These are phyloP conservation scores for Clarias fuscus DNA, from an alignment of 2,797 vertebrate genomes.

Conservation along the genomic window DNA sequence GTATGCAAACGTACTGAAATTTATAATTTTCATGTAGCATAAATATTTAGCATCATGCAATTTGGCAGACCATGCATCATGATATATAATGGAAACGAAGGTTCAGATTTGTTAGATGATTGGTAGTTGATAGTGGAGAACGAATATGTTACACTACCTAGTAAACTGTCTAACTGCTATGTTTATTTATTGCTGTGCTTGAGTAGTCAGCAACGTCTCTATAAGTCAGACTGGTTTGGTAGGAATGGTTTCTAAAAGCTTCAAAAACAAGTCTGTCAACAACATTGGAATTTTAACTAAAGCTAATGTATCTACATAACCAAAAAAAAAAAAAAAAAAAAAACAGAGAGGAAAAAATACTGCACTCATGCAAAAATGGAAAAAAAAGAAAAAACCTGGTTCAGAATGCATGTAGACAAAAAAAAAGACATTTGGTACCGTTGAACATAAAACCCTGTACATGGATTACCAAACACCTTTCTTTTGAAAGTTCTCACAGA, in stretches of 20 bases:
- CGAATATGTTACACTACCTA: neutral
- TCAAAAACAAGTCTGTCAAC: neutral
- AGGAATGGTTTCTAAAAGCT: neutral
- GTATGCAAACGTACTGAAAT: too few species aligned
- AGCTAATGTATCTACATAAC: neutral
- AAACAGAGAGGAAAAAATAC: neutral
- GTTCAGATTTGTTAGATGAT: neutral
- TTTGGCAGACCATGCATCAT: neutral
- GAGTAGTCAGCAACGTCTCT: too few species aligned
- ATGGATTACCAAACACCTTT: neutral
- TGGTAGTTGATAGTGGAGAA: neutral
- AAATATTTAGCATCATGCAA: neutral
- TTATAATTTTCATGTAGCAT: too few species aligned
- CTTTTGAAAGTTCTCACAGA: neutral
- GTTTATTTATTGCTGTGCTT: neutral
- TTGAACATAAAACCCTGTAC: neutral
- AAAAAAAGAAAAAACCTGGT: neutral
- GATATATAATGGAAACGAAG: neutral
- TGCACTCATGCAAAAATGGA: neutral
- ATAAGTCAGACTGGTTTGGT: neutral
- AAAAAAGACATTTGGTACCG: neutral
- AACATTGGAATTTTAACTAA: neutral
- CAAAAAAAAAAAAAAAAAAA: too few species aligned
- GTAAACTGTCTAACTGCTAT: neutral
- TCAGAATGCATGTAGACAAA: neutral